Evolutionary conservation across 2,797 vertebrate genomes (phyloP).

Genomic region (Myoxocephalus aenaeus): DNA sequence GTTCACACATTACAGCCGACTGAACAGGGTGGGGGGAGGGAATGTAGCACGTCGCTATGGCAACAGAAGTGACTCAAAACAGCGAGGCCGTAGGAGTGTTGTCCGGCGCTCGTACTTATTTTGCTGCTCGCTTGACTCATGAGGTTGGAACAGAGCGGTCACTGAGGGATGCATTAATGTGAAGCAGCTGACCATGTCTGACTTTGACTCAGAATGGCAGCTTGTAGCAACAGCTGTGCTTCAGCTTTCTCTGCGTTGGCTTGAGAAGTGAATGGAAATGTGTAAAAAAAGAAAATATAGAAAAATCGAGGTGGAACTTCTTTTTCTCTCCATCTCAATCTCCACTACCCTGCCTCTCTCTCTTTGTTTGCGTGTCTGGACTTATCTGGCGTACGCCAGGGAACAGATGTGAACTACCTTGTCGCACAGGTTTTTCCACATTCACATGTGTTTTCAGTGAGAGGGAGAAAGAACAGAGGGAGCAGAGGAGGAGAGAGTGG

Average conservation of each 20-base stretch:
- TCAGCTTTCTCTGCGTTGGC: slow-evolving; percentile 21
- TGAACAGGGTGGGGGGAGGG: slow-evolving; percentile 9
- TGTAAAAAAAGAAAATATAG: slow-evolving; percentile 2
- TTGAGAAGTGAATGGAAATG: slow-evolving; percentile 23
- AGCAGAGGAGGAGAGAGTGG: slow-evolving; percentile 7
- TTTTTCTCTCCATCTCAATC: slow-evolving; percentile 4
- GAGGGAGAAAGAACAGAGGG: slow-evolving; percentile 9
- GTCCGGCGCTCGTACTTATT: slow-evolving; percentile 38
- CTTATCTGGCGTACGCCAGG: slow-evolving; percentile 45
- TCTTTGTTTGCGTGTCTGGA: slow-evolving; percentile 28
- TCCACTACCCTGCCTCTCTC: neutral
- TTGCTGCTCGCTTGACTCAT: slow-evolving; percentile 54
- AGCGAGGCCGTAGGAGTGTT: slow-evolving; percentile 47
- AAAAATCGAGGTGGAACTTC: slow-evolving; percentile 11
- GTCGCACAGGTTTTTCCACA: slow-evolving; percentile 40
- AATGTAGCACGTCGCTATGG: slow-evolving; percentile 53
- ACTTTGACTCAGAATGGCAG: slow-evolving; percentile 43
- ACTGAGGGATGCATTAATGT: slow-evolving; percentile 55
- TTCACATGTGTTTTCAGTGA: slow-evolving; percentile 52
- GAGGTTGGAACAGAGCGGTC: slow-evolving; percentile 48
- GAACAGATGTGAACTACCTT: slow-evolving; percentile 70
- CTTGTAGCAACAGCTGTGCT: slow-evolving; percentile 60
- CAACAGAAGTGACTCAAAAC: slow-evolving; percentile 64
- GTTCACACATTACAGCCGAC: slow-evolving; percentile 48
- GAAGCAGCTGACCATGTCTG: slow-evolving; percentile 62